phyloP scores from a whole-genome alignment of 2,113 vertebrate genomes.

The Alexandromys fortis region DNA sequence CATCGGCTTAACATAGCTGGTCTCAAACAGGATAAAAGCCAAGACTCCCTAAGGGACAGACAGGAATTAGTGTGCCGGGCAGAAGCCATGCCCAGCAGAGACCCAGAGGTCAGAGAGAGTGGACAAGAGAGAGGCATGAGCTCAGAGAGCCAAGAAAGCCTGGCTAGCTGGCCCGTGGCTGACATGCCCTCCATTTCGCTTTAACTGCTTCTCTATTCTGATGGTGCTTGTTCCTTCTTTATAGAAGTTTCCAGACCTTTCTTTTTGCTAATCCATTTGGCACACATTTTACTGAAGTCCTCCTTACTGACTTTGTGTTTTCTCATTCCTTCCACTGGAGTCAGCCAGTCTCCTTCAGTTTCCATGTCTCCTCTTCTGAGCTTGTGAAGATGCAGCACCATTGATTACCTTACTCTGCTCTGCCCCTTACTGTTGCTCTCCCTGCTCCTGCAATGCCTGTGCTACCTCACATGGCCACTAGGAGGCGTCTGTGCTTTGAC shows the following conservation, averaged over 20 bases:
- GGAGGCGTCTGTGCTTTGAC: constrained; percentile 69
- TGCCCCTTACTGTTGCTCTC: not conserved
- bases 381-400: not conserved
- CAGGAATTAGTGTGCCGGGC: not conserved
- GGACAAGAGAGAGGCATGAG: not conserved
- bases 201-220: not conserved
- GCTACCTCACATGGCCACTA: constrained; percentile 79
- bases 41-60: not conserved
- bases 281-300: not conserved
- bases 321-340: constrained; percentile 32
- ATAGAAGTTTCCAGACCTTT: not conserved
- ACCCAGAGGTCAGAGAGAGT: not conserved
- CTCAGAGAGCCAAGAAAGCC: not conserved
- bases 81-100: not conserved
- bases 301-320: not conserved
- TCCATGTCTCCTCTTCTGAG: not conserved
- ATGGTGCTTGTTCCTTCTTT: constrained; percentile 8
- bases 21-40: not conserved
- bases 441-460: not conserved
- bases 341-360: not conserved
- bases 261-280: not conserved
- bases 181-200: not conserved
- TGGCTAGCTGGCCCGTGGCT: not conserved
- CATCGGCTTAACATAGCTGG: not conserved
- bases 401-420: not conserved